phyloP scores from a whole-genome alignment of 2,113 vertebrate species.

The Xerus inauris region DNA sequence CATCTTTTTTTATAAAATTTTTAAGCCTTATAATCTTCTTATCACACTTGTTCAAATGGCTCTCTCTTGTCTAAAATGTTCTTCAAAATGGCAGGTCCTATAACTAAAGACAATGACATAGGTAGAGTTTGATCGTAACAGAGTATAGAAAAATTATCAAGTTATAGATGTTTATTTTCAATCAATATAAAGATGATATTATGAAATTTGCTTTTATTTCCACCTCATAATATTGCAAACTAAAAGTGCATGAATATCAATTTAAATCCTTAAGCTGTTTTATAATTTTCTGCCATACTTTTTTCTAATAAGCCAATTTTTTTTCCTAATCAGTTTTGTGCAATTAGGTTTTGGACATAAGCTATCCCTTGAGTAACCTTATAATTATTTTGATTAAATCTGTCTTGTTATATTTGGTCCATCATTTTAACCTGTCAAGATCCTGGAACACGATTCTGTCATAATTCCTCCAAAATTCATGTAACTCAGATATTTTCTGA shows the following conservation, averaged over 20 bases:
- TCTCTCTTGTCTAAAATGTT: background rate
- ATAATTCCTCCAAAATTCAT: slow-evolving; percentile 17
- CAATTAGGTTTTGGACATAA: slow-evolving; percentile 65
- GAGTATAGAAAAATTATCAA: background rate
- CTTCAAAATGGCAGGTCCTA: background rate
- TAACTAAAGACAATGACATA: background rate
- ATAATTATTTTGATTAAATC: slow-evolving; percentile 77
- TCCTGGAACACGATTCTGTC: slow-evolving; percentile 64
- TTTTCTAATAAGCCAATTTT: slow-evolving; percentile 26
- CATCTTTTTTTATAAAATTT: background rate
- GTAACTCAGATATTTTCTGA: slow-evolving; percentile 39
- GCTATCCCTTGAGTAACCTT: slow-evolving; percentile 58
- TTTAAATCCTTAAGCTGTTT: background rate
- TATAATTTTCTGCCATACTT: slow-evolving; percentile 26
- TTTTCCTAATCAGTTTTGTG: slow-evolving; percentile 50
- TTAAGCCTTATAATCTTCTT: background rate
- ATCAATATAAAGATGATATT: background rate
- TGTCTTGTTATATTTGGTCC: slow-evolving; percentile 75
- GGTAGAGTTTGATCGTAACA: background rate
- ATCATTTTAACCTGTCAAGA: slow-evolving; percentile 70
- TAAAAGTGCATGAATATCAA: background rate
- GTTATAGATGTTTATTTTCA: background rate
- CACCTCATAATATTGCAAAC: background rate
- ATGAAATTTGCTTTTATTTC: background rate
- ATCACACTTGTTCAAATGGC: background rate